These are phyloP conservation scores for Trididemnum miniatum DNA, from an alignment of 23 tunicate genomes.

Conservation along the genomic window DNA sequence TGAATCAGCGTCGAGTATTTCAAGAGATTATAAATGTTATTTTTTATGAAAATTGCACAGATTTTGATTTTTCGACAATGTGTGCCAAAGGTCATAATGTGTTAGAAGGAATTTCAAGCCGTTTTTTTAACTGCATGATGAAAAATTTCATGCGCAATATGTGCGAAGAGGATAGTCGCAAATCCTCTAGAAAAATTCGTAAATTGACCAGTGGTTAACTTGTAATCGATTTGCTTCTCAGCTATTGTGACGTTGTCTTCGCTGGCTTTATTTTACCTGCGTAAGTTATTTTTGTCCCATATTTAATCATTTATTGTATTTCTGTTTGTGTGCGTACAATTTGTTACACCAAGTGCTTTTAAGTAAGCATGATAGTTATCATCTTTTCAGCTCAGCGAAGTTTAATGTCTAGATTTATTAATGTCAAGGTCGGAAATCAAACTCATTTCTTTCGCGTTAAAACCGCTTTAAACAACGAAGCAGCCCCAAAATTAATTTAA, in stretches of 20 bases:
- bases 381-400: neutral
- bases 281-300: neutral
- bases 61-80: neutral
- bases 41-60: neutral
- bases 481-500: neutral
- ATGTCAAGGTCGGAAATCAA: neutral
- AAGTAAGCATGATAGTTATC: neutral
- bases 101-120: neutral
- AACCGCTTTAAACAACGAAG: neutral
- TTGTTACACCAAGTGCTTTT: neutral
- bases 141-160: constrained; percentile 4
- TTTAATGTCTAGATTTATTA: neutral
- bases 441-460: neutral
- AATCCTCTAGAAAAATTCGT: neutral
- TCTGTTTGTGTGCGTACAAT: neutral
- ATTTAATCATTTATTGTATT: neutral
- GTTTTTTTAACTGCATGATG: constrained; percentile 6
- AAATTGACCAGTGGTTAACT: constrained; percentile 1
- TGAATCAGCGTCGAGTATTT: neutral
- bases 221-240: neutral
- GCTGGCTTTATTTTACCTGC: neutral
- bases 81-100: constrained; percentile 3
- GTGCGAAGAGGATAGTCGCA: neutral
- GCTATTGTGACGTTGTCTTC: neutral
- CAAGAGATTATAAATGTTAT: neutral